A percentile compares a stretch with the other conserved stretches of the same genome.
Evolutionary conservation across 2,797 vertebrate species (phyloP).

Genomic region (Neomorphus geoffroyi): DNA sequence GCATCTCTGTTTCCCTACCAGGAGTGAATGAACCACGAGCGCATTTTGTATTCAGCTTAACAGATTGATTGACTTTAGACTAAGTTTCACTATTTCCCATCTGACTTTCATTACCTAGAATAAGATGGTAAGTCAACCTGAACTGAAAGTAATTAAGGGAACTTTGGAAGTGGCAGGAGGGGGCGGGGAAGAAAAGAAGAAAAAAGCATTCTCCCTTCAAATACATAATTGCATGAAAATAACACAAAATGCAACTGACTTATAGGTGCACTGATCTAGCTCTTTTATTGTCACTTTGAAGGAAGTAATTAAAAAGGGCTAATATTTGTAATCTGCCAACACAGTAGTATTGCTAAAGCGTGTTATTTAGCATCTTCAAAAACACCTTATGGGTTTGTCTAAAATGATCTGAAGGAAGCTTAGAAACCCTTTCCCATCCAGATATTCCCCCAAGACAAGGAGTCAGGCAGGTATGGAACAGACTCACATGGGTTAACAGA

Average conservation of each 20-base stretch:
- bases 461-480: not conserved
- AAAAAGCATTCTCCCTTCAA: not conserved
- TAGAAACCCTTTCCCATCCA: not conserved
- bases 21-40: constrained; percentile 21
- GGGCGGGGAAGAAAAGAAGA: not conserved
- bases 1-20: constrained; percentile 6
- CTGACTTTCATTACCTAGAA: constrained; percentile 65
- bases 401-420: not conserved
- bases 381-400: not conserved
- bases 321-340: constrained; percentile 32
- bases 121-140: constrained; percentile 64
- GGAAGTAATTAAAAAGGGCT: constrained; percentile 19
- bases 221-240: constrained; percentile 26
- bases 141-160: constrained; percentile 68
- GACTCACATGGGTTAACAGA: not conserved
- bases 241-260: constrained; percentile 53
- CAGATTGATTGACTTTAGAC: constrained; percentile 48
- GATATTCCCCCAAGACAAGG: not conserved
- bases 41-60: constrained; percentile 30
- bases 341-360: not conserved
- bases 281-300: constrained; percentile 27
- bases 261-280: not conserved
- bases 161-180: not conserved
- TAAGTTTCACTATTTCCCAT: constrained; percentile 55
- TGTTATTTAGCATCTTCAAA: constrained; percentile 27